Percentiles rank a stretch among this genome's conserved stretches.
These are phyloP conservation scores for Micromesistius poutassou DNA, from an alignment of 2,797 vertebrate genomes.

Conservation along the genomic window DNA sequence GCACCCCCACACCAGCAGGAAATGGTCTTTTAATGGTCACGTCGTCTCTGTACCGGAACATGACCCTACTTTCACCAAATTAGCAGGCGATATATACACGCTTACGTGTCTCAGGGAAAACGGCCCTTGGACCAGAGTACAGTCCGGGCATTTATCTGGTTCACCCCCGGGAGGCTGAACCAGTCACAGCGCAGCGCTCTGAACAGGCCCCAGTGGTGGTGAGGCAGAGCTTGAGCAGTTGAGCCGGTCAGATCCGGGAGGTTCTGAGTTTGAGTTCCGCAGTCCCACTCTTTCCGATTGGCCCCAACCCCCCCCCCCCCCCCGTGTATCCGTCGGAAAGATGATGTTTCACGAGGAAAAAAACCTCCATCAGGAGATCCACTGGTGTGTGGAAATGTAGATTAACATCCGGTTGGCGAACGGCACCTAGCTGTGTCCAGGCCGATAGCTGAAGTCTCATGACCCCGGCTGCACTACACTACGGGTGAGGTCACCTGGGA, in stretches of 20 bases:
- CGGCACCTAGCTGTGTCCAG: too few species aligned
- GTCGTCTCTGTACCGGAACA: slow-evolving; percentile 61
- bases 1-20: slow-evolving; percentile 56
- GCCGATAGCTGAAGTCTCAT: not conserved
- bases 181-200: slow-evolving; percentile 59
- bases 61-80: slow-evolving; percentile 49
- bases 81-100: slow-evolving; percentile 62
- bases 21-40: slow-evolving; percentile 68
- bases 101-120: slow-evolving; percentile 62
- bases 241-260: not conserved
- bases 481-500: not conserved
- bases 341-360: not conserved
- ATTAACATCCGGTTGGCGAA: not conserved
- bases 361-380: too few species aligned
- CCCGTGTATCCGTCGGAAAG: too few species aligned
- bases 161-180: slow-evolving; percentile 29
- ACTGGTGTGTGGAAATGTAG: not conserved
- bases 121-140: slow-evolving; percentile 51
- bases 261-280: not conserved
- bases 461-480: not conserved
- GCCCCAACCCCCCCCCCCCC: too few species aligned
- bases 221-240: too few species aligned
- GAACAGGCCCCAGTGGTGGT: slow-evolving; percentile 28
- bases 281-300: not conserved
- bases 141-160: slow-evolving; percentile 37